A percentile compares a stretch with the other conserved stretches of the same genome.
Evolutionary conservation across 2,113 vertebrate species (phyloP).

Genomic region (Thalassarche chlororhynchos): DNA sequence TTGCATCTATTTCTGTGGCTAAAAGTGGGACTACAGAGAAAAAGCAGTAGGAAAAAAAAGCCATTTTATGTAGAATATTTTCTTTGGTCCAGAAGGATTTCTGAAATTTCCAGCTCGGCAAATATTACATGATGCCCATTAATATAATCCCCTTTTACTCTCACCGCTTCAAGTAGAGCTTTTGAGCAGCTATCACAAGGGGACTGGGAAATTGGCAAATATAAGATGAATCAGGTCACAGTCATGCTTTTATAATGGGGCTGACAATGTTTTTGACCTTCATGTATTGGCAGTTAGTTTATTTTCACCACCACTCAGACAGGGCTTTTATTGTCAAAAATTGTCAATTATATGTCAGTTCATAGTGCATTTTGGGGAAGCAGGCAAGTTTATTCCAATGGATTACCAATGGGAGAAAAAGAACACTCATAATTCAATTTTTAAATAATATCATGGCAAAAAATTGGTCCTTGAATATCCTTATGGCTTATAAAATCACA

Average conservation of each 20-base stretch:
- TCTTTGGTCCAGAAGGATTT: not conserved
- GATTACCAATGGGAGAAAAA: not conserved
- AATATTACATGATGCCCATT: not conserved
- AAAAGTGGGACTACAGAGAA: not conserved
- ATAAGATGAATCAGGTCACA: not conserved
- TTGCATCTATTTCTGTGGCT: not conserved
- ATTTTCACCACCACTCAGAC: not conserved
- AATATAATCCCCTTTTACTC: not conserved
- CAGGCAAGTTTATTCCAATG: not conserved
- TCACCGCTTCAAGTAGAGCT: not conserved
- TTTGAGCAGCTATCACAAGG: not conserved
- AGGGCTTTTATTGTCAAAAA: not conserved
- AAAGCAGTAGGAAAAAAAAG: not conserved
- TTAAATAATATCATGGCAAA: not conserved
- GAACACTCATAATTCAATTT: not conserved
- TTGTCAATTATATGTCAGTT: not conserved
- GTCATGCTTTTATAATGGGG: not conserved
- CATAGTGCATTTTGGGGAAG: not conserved
- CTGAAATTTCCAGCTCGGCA: not conserved
- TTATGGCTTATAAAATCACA: not conserved
- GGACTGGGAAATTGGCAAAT: not conserved
- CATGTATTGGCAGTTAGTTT: not conserved
- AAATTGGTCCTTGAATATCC: not conserved
- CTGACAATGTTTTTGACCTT: slow-evolving; percentile 1
- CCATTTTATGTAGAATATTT: not conserved